These are phyloP conservation scores for Corella eumyota DNA, from an alignment of 23 tunicate genomes.

Conservation along the genomic window DNA sequence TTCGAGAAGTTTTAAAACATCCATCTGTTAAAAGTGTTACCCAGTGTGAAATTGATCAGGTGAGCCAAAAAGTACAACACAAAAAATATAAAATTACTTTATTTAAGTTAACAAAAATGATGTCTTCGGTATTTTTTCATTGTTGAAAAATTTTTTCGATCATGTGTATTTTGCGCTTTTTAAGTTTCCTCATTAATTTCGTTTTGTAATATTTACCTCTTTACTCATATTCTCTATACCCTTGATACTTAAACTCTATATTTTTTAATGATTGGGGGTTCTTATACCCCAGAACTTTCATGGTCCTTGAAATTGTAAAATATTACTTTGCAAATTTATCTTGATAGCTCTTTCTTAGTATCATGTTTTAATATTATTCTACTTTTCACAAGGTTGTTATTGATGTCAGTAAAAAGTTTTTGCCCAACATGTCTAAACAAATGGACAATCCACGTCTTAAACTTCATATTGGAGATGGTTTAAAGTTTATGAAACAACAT, in stretches of 20 bases:
- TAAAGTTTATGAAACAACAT: conserved; percentile 71
- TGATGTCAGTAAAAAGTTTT: conserved; percentile 54
- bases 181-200: no score
- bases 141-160: no score
- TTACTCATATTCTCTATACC: neutral
- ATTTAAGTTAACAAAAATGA: no score
- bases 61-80: neutral
- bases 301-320: no score
- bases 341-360: no score
- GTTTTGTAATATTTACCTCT: neutral
- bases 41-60: conserved; percentile 83
- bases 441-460: conserved; percentile 33
- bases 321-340: no score
- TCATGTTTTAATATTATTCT: neutral
- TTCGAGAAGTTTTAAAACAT: conserved; percentile 79
- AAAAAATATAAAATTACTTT: no score
- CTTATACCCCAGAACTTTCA: no score
- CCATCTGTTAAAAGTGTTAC: conserved; percentile 47
- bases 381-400: conserved; percentile 47
- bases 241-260: neutral
- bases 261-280: no score
- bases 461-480: conserved; percentile 74
- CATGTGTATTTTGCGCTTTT: no score
- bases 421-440: conserved; percentile 33
- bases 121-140: no score